Conservation (phyloP, 1,140 invertebrate species). For the Mylabris phalerata region DNA sequence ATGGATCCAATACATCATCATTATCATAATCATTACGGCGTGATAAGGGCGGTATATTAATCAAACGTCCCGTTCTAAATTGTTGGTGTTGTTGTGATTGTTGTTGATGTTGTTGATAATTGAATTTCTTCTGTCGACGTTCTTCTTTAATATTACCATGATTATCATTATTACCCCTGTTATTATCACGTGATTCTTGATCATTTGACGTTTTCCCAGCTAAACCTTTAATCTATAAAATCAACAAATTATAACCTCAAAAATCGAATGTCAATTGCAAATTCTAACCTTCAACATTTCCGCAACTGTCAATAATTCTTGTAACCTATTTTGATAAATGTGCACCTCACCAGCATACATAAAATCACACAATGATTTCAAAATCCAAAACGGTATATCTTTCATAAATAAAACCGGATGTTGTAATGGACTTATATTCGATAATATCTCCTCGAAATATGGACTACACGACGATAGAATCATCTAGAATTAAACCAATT, state of each 20-base stretch:
- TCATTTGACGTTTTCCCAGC: conserved; percentile 17
- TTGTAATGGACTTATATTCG: conserved; percentile 51
- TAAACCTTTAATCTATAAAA: conserved; percentile 37
- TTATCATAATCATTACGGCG: conserved; percentile 7
- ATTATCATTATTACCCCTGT: neutral
- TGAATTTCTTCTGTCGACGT: conserved; percentile 5
- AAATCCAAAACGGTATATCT: conserved; percentile 49
- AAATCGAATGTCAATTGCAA: conserved; percentile 5
- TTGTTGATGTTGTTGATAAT: neutral
- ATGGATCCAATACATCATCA: conserved; percentile 27
- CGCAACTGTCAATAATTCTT: conserved; percentile 42
- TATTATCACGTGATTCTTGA: neutral
- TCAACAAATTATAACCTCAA: conserved; percentile 1
- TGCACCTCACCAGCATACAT: conserved; percentile 53
- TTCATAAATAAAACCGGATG: conserved; percentile 61
- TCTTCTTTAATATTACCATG: conserved; percentile 6
- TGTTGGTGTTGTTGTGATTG: neutral
- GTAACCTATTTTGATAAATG: conserved; percentile 42
- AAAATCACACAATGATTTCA: conserved; percentile 50
- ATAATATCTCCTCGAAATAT: conserved; percentile 56
- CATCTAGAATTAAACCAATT: conserved; percentile 41
- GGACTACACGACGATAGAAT: conserved; percentile 58
- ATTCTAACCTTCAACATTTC: conserved; percentile 41
- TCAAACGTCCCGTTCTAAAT: conserved; percentile 1
- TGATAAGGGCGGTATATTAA: neutral